Base-by-base conservation (phyloP, 2,797 vertebrate genomes). In the Girardinus metallicus region DNA sequence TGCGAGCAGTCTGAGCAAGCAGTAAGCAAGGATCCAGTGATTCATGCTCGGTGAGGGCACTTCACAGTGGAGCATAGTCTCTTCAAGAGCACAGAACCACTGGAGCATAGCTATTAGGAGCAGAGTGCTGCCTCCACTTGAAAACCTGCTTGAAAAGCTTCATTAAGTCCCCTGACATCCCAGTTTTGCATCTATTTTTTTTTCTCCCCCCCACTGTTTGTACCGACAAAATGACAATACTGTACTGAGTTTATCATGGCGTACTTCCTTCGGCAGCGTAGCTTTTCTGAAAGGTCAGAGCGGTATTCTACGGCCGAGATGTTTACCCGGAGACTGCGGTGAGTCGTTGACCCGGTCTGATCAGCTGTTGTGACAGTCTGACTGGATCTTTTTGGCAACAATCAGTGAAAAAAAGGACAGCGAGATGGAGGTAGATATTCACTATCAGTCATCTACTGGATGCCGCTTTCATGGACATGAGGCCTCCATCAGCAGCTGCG, bases 31-130 rank as follows among this genome's bases (percentile, higher is more conserved):
- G 77, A 81, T 74, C 51, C 77, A 71, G 79, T 85, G 85, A 90
- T 89, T 90, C 91, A 89, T 87, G 86, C 73, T 79, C 2, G 39
- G 80, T 81, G 71, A 92, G 84, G 85, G 85, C 87, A 80, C 90
- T 91, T 87, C 81, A 89, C 81, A 60, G 87, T 57, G 39, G 83
- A 39, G 8, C 81, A 91, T 64, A 73, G 78, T 74, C 85, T 87
- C 83, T 83, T 88, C 74, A 91, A 89, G 80, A 80, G 81, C 80
- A 85, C 74, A 83, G 51, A 89, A 82, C 80, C 86, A 86, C 84
- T 79, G 85, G 80, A 89, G 90, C 83, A 57, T 73, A 76, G 74
- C 64, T 81, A 87, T 86, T 83, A 83, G 79, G 64, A 79, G 73
- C 49, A 21, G 73, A 78, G 86, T 74, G 76, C 85, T 70, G 64